phyloP scores from a whole-genome alignment of 2,797 vertebrate species.

The Artibeus jamaicensis region DNA sequence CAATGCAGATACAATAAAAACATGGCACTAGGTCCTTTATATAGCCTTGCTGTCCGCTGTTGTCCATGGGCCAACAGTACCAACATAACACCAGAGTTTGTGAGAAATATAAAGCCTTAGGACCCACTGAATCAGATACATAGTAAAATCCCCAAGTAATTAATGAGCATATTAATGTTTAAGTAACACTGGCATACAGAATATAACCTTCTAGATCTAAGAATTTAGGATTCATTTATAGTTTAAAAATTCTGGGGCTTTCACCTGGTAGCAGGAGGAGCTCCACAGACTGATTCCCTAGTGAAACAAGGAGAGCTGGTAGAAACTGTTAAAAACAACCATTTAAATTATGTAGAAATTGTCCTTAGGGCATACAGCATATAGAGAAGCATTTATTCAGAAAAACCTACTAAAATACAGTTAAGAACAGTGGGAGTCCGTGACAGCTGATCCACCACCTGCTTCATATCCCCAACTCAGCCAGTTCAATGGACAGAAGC shows the following conservation, averaged over 20 bases:
- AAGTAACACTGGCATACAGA: background rate
- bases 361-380: background rate
- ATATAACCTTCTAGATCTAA: background rate
- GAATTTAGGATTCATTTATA: constrained; percentile 19
- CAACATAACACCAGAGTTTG: background rate
- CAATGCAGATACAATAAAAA: background rate
- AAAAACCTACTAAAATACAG: background rate
- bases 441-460: background rate
- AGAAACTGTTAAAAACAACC: background rate
- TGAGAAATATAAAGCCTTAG: background rate
- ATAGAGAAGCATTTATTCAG: constrained; percentile 2
- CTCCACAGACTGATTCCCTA: background rate
- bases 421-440: background rate
- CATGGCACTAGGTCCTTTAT: background rate
- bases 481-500: background rate
- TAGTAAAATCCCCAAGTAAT: background rate
- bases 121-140: background rate
- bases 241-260: constrained; percentile 10
- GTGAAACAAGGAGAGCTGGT: background rate
- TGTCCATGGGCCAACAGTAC: background rate
- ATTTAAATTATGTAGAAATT: background rate
- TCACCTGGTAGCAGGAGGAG: background rate
- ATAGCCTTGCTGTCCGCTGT: background rate
- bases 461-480: background rate
- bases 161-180: background rate